phyloP scores from a whole-genome alignment of 1,140 invertebrate genomes.

The Sinonovacula constricta region DNA sequence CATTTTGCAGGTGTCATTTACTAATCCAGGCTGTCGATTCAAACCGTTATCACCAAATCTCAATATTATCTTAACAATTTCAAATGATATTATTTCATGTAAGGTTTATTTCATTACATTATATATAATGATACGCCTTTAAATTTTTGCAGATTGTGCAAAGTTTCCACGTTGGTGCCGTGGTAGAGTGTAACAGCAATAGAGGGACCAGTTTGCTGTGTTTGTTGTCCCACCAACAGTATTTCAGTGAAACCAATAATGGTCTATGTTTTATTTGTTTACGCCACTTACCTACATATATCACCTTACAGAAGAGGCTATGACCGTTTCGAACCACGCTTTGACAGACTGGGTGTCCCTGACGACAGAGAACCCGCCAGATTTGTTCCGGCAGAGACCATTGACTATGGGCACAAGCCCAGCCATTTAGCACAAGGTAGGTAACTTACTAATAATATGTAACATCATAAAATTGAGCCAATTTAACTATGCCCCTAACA shows the following conservation, averaged over 20 bases:
- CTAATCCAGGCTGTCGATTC: background rate
- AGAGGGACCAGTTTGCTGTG: background rate
- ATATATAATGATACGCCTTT: background rate
- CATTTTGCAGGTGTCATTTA: background rate
- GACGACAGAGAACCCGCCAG: constrained; percentile 36
- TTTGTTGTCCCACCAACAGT: constrained; percentile 13
- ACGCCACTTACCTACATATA: no score
- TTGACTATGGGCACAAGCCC: constrained; percentile 71
- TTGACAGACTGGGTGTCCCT: background rate
- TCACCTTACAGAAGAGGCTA: no score
- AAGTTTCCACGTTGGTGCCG: no score
- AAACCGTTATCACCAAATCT: no score
- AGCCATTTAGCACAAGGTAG: no score
- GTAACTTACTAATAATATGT: no score
- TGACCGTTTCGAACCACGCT: background rate
- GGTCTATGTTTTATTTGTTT: constrained; percentile 6
- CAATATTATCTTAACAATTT: no score
- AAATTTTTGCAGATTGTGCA: no score
- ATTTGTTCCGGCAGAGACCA: constrained; percentile 64
- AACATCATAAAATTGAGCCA: no score
- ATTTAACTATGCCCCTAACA: no score
- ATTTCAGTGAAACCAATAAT: background rate
- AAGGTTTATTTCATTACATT: background rate
- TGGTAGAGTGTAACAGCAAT: no score
- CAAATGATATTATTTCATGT: no score